Conservation (phyloP, 2,888 invertebrate genomes). For the Rhamnusium bicolor region DNA sequence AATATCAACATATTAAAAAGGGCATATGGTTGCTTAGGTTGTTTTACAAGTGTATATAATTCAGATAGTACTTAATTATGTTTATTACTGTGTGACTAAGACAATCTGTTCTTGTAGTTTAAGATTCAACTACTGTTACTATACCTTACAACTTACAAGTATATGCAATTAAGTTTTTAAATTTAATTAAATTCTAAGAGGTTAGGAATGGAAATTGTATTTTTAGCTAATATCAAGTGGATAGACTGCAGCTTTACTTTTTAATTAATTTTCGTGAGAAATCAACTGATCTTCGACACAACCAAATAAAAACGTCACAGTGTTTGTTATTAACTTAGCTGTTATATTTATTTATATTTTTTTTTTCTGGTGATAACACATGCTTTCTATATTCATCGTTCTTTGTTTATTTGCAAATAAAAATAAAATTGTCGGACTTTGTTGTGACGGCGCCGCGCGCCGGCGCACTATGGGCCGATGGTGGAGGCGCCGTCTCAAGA, state of each 20-base stretch:
- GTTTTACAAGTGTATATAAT: slow-evolving; percentile 46
- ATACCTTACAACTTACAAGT: slow-evolving; percentile 45
- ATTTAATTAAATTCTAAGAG: slow-evolving; percentile 34
- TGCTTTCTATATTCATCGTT: no score
- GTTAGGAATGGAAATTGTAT: slow-evolving; percentile 36
- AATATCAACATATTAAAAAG: slow-evolving; percentile 63
- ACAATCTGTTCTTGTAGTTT: slow-evolving; percentile 41
- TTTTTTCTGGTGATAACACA: no score
- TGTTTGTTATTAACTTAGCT: no score
- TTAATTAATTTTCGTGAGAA: slow-evolving; percentile 13
- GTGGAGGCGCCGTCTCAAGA: no score
- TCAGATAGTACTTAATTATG: slow-evolving; percentile 47
- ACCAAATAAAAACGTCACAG: no score
- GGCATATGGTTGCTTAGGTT: slow-evolving; percentile 60
- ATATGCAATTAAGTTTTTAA: slow-evolving; percentile 34
- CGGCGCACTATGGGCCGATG: no score
- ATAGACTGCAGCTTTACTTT: slow-evolving; percentile 5
- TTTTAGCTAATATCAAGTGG: slow-evolving; percentile 38
- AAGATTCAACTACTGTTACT: slow-evolving; percentile 38
- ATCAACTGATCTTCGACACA: no score
- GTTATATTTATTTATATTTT: no score
- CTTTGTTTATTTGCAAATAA: no score
- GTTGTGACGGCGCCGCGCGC: no score
- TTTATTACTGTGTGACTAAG: slow-evolving; percentile 49
- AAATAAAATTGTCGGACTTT: no score